phyloP scores from a whole-genome alignment of 2,888 invertebrate genomes.

The Macaria notata region DNA sequence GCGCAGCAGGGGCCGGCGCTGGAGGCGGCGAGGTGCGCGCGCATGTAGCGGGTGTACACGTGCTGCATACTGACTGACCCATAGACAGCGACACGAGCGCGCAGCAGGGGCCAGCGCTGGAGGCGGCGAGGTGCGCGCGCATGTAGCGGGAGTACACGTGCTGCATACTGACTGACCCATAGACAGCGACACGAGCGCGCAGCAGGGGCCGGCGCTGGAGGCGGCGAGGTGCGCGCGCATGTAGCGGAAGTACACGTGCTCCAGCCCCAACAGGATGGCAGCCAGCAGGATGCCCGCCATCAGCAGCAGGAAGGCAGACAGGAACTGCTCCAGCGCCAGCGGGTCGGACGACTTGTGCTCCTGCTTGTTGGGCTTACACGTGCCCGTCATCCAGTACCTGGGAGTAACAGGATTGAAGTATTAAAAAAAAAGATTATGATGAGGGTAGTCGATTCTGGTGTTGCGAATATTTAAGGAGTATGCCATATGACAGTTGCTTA shows the following conservation, averaged over 20 bases:
- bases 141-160: too few species aligned
- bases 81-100: conserved; percentile 95
- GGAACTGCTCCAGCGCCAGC: conserved; percentile 96
- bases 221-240: conserved; percentile 93
- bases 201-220: conserved; percentile 95
- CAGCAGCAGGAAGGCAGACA: conserved; percentile 97
- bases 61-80: conserved; percentile 76
- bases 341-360: conserved; percentile 96
- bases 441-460: too few species aligned
- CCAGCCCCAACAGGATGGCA: conserved; percentile 91
- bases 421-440: too few species aligned
- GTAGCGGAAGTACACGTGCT: conserved; percentile 98
- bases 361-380: conserved; percentile 95
- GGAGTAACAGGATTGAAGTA: neutral
- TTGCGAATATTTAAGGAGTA: too few species aligned
- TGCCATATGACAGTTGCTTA: too few species aligned
- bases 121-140: too few species aligned
- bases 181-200: conserved; percentile 95
- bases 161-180: conserved; percentile 82
- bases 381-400: conserved; percentile 98
- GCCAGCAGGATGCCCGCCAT: conserved; percentile 97
- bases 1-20: conserved; percentile 93
- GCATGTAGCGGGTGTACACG: too few species aligned
- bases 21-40: too few species aligned
- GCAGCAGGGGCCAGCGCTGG: conserved; percentile 88